Evolutionary conservation across 2,797 vertebrate species (phyloP).

Genomic region (Pelochelys cantorii): DNA sequence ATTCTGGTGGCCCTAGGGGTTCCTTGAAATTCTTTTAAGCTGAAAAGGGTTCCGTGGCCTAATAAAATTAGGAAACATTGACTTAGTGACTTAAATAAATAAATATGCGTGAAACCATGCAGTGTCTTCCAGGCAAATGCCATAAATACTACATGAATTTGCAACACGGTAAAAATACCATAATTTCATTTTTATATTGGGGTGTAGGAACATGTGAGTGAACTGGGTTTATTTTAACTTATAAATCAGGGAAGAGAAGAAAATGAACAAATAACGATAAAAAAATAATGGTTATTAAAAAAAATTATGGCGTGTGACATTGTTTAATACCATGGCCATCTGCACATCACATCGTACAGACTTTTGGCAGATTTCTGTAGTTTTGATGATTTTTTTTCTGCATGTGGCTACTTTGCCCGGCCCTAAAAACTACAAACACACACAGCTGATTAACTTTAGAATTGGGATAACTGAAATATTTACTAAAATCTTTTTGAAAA

Average conservation of each 20-base stretch:
- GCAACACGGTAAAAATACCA: conserved; percentile 20
- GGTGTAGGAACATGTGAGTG: not conserved
- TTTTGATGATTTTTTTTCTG: not conserved
- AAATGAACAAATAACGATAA: conserved; percentile 23
- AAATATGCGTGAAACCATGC: not conserved
- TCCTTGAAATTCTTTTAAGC: too few relatives aligned
- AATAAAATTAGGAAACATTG: too few relatives aligned
- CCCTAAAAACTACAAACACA: not conserved
- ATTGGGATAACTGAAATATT: conserved; percentile 17
- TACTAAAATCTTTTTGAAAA: conserved; percentile 5
- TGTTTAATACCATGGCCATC: conserved; percentile 36
- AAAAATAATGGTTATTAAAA: conserved; percentile 59
- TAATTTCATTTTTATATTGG: not conserved
- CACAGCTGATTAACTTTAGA: not conserved
- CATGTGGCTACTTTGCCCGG: not conserved
- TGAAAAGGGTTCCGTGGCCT: too few relatives aligned
- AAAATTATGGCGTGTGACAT: conserved; percentile 24
- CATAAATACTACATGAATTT: conserved; percentile 9
- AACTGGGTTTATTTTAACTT: not conserved
- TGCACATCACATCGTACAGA: not conserved
- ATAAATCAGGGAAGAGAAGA: not conserved
- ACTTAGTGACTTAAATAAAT: conserved; percentile 14
- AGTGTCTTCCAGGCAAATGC: not conserved
- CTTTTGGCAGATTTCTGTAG: conserved; percentile 10
- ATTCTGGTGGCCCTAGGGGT: too few relatives aligned